Percentiles rank a stretch among this genome's conserved stretches.
Conservation (phyloP, 2,113 vertebrate genomes). For the Ophiodon elongatus region DNA sequence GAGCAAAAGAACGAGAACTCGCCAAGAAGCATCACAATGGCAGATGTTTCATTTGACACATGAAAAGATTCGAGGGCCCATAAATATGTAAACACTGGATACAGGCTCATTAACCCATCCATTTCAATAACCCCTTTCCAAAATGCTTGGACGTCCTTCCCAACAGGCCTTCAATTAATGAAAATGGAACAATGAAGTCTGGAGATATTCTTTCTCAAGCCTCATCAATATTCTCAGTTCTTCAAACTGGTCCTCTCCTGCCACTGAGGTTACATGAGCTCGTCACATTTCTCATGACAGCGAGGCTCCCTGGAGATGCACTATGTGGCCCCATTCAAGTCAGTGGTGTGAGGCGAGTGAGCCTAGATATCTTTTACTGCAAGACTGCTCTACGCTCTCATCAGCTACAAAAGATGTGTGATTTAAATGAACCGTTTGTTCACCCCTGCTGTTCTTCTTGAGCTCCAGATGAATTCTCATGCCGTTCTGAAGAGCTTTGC, state of each 20-base stretch:
- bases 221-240: constrained; percentile 37
- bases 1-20: constrained; percentile 62
- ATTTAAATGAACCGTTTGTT: constrained; percentile 56
- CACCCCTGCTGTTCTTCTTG: constrained; percentile 40
- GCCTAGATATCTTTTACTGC: constrained; percentile 53
- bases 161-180: constrained; percentile 26
- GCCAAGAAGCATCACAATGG: constrained; percentile 65
- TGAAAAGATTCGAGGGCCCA: constrained; percentile 18
- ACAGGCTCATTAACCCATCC: background rate
- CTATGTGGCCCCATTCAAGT: constrained; percentile 42
- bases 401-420: constrained; percentile 26
- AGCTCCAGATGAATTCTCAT: constrained; percentile 47
- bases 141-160: constrained; percentile 8
- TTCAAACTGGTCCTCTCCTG: constrained; percentile 42
- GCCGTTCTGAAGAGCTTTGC: constrained; percentile 21
- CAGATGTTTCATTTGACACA: constrained; percentile 58
- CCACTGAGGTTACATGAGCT: constrained; percentile 55
- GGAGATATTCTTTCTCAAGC: constrained; percentile 37
- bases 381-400: constrained; percentile 46
- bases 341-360: constrained; percentile 53
- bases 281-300: constrained; percentile 53
- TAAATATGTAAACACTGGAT: constrained; percentile 50
- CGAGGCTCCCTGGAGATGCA: constrained; percentile 47
- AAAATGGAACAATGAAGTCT: constrained; percentile 26
- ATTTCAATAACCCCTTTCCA: constrained; percentile 21